A percentile compares a stretch with the other conserved stretches of the same genome.
Conservation (phyloP, 2,797 vertebrate genomes). For the Centropyge bicolor region DNA sequence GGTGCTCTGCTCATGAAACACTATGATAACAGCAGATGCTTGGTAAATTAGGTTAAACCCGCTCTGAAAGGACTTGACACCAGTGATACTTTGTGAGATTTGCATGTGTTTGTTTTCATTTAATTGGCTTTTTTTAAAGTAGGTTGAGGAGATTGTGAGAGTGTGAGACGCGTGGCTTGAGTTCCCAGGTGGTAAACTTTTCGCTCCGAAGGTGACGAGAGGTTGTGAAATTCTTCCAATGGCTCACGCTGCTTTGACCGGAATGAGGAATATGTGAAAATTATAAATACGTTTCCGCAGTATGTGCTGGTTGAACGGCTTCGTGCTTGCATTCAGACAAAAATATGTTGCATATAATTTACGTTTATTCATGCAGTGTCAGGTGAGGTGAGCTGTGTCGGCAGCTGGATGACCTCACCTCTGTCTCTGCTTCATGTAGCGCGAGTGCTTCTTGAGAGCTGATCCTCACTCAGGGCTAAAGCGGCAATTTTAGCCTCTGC, state of each 20-base stretch:
- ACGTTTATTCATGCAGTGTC: slow-evolving; percentile 16
- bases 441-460: slow-evolving; percentile 53
- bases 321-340: slow-evolving; percentile 18
- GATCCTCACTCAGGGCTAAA: slow-evolving; percentile 64
- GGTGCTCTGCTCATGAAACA: neutral
- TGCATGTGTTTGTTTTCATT: slow-evolving; percentile 78
- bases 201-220: slow-evolving; percentile 80
- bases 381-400: slow-evolving; percentile 64
- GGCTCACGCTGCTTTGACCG: neutral
- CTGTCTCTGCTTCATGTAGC: slow-evolving; percentile 63
- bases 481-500: slow-evolving; percentile 58
- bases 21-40: slow-evolving; percentile 51
- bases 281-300: neutral
- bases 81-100: slow-evolving; percentile 25
- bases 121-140: slow-evolving; percentile 54
- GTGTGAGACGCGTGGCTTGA: slow-evolving; percentile 72
- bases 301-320: neutral
- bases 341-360: slow-evolving; percentile 8
- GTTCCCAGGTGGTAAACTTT: slow-evolving; percentile 86
- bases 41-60: slow-evolving; percentile 32
- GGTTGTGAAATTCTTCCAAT: slow-evolving; percentile 61
- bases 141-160: slow-evolving; percentile 65
- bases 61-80: slow-evolving; percentile 15
- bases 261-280: neutral
- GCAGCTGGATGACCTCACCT: slow-evolving; percentile 67